These are phyloP conservation scores for Zaprionus capensis DNA, from an alignment of 1,140 invertebrate species.

Conservation along the genomic window DNA sequence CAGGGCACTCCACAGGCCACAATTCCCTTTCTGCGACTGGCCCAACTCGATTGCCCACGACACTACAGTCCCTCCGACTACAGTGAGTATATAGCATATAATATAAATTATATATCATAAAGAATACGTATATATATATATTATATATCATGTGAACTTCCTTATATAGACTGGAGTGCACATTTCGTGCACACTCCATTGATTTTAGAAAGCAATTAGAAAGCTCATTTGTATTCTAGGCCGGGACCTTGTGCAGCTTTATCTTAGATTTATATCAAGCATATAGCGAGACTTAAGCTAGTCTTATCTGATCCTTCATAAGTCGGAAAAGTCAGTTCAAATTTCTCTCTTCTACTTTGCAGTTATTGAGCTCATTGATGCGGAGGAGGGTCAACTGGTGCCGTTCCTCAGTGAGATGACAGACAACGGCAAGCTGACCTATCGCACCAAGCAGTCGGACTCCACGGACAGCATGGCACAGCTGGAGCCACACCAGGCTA, in stretches of 20 bases:
- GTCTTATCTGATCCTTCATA: background rate
- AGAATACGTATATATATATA: background rate
- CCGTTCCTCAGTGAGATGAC: constrained; percentile 85
- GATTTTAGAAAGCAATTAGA: constrained; percentile 6
- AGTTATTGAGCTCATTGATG: constrained; percentile 85
- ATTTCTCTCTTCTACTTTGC: constrained; percentile 27
- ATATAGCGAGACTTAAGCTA: background rate
- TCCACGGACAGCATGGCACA: constrained; percentile 12
- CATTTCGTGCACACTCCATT: background rate
- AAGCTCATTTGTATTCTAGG: background rate
- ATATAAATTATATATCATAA: too few species aligned
- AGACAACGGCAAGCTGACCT: constrained; percentile 84
- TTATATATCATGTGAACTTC: background rate
- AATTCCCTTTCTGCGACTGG: constrained; percentile 88
- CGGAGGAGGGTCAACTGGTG: constrained; percentile 72
- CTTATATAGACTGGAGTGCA: background rate
- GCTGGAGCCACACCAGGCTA: constrained; percentile 62
- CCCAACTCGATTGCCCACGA: constrained; percentile 89
- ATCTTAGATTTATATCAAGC: background rate
- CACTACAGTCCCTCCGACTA: constrained; percentile 95
- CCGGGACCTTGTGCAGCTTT: background rate
- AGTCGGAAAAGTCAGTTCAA: background rate
- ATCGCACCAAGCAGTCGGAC: constrained; percentile 40
- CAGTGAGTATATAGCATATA: constrained; percentile 85
- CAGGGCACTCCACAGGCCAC: constrained; percentile 89